Conservation (phyloP, 2,797 vertebrate species). For the Phalloptychus januarius region DNA sequence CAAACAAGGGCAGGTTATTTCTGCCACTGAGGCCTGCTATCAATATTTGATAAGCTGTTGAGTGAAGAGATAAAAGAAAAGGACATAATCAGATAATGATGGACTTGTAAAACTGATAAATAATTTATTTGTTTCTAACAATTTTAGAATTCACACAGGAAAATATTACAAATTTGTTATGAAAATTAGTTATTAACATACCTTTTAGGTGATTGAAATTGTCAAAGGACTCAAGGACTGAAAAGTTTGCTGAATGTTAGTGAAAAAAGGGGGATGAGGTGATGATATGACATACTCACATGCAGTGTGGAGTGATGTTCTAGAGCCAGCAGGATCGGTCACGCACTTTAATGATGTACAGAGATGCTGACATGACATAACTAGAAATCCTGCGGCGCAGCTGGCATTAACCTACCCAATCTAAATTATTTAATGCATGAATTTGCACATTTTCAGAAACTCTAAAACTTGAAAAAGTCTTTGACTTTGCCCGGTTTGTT, state of each 20-base stretch:
- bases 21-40: not conserved
- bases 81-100: conserved; percentile 12
- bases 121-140: not conserved
- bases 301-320: conserved; percentile 47
- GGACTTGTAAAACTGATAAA: conserved; percentile 12
- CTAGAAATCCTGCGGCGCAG: conserved; percentile 22
- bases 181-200: not conserved
- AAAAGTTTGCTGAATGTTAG: conserved; percentile 6
- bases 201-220: not conserved
- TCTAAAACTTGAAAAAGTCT: not conserved
- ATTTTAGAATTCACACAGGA: not conserved
- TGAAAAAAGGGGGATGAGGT: conserved; percentile 15
- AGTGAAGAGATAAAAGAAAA: conserved; percentile 16
- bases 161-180: not conserved
- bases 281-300: conserved; percentile 20
- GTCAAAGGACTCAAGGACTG: not conserved
- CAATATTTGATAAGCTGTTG: conserved; percentile 16
- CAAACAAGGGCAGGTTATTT: conserved; percentile 7
- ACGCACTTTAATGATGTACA: conserved; percentile 51
- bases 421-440: not conserved
- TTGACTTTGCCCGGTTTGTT: not conserved
- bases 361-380: conserved; percentile 56
- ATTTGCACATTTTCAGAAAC: not conserved
- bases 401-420: not conserved
- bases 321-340: conserved; percentile 52